These are phyloP conservation scores for Bradypodion ventrale DNA, from an alignment of 2,797 vertebrate genomes.

Conservation along the genomic window DNA sequence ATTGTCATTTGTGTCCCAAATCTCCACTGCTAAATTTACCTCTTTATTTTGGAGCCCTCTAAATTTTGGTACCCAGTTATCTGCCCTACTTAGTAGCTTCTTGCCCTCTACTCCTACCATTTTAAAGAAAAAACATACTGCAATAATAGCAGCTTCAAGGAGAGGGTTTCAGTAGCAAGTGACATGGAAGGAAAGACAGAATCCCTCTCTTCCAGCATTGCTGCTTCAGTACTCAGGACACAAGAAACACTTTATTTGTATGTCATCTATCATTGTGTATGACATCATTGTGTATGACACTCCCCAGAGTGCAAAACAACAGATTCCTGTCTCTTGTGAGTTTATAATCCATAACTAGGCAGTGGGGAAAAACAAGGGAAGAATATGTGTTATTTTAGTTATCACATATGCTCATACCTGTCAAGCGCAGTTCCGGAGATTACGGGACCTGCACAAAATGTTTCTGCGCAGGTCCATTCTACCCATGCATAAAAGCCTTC, in stretches of 20 bases:
- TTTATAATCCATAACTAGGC: not conserved
- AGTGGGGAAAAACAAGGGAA: not conserved
- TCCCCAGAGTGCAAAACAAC: not conserved
- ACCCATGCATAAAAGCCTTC: no score
- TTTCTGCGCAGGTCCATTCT: no score
- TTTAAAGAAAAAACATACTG: no score
- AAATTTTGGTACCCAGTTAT: no score
- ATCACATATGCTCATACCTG: not conserved
- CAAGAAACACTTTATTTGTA: not conserved
- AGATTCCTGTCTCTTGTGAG: not conserved
- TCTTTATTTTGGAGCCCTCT: no score
- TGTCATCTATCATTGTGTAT: not conserved
- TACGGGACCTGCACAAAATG: no score
- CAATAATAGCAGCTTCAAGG: not conserved
- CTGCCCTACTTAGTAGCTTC: not conserved
- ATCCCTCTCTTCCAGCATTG: not conserved
- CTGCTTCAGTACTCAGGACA: not conserved
- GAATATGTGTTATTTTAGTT: not conserved
- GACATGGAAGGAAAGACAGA: not conserved
- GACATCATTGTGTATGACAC: not conserved
- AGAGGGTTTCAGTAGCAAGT: not conserved
- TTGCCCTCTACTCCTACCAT: not conserved
- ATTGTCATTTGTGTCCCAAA: no score
- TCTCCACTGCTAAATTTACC: no score
- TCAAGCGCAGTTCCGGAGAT: no score